These are phyloP conservation scores for Macrotrachela quadricornifera DNA, from an alignment of 1,140 invertebrate species.

Conservation along the genomic window DNA sequence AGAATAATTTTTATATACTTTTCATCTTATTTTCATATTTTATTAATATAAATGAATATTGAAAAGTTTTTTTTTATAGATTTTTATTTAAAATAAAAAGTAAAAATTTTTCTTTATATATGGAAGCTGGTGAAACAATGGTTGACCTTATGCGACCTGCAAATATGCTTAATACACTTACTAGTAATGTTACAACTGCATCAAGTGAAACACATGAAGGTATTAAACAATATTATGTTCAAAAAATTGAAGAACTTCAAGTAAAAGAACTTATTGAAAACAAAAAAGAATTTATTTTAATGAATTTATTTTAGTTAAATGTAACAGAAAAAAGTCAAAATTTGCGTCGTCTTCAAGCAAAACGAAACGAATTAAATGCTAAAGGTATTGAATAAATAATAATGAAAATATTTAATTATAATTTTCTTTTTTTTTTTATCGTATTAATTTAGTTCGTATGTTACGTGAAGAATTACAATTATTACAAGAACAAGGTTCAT, in stretches of 20 bases:
- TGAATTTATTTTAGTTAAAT: constrained; percentile 38
- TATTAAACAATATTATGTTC: constrained; percentile 1
- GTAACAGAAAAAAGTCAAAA: constrained; percentile 95
- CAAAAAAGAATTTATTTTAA: not conserved
- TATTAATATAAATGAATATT: too few relatives aligned
- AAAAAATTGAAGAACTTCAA: constrained; percentile 7
- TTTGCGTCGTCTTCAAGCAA: constrained; percentile 80
- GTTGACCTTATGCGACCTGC: too few relatives aligned
- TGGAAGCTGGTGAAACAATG: too few relatives aligned
- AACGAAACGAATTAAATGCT: constrained; percentile 95
- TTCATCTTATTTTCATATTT: too few relatives aligned
- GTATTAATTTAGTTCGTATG: constrained; percentile 55
- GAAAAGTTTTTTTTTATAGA: too few relatives aligned
- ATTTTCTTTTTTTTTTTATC: not conserved
- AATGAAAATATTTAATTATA: too few relatives aligned
- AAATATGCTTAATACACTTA: too few relatives aligned
- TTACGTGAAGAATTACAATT: constrained; percentile 86
- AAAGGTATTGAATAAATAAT: constrained; percentile 49
- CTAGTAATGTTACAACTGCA: too few relatives aligned
- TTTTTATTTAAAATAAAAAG: too few relatives aligned
- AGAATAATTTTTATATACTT: too few relatives aligned
- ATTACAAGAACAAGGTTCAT: constrained; percentile 94
- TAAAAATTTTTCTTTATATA: too few relatives aligned
- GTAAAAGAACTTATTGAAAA: not conserved
- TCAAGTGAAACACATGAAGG: too few relatives aligned